Conservation (phyloP, 2,797 vertebrate species). For the Erethizon dorsatum region DNA sequence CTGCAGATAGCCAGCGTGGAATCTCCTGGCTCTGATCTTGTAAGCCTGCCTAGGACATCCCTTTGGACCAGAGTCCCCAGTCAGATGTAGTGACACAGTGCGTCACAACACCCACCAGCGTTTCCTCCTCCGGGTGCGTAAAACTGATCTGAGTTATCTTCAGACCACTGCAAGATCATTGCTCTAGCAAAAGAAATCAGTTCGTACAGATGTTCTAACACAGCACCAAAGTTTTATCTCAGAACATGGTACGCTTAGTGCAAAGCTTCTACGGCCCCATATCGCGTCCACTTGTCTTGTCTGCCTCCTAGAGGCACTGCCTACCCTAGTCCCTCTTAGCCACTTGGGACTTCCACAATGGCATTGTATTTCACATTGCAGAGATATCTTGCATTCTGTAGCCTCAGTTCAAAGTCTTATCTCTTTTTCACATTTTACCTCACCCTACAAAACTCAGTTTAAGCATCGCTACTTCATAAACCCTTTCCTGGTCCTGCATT, state of each 20-base stretch:
- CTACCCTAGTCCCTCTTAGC: neutral
- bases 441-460: neutral
- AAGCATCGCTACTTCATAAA: neutral
- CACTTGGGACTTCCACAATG: neutral
- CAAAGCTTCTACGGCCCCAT: neutral
- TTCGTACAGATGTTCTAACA: neutral
- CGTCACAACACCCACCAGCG: rapidly evolving
- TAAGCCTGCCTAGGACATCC: rapidly evolving
- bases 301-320: rapidly evolving
- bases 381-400: neutral
- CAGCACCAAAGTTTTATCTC: neutral
- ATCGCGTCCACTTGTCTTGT: rapidly evolving
- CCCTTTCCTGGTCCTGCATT: neutral
- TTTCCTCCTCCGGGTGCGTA: neutral
- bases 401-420: neutral
- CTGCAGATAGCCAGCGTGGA: neutral
- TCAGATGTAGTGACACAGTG: rapidly evolving
- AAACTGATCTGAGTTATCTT: neutral
- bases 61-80: neutral
- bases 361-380: rapidly evolving
- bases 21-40: neutral
- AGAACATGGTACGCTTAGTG: neutral
- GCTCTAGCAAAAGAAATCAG: neutral
- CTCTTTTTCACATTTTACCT: neutral
- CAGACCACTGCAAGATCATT: neutral